Evolutionary conservation across 2,888 invertebrate genomes (phyloP).

Genomic region (Beris morrisii): DNA sequence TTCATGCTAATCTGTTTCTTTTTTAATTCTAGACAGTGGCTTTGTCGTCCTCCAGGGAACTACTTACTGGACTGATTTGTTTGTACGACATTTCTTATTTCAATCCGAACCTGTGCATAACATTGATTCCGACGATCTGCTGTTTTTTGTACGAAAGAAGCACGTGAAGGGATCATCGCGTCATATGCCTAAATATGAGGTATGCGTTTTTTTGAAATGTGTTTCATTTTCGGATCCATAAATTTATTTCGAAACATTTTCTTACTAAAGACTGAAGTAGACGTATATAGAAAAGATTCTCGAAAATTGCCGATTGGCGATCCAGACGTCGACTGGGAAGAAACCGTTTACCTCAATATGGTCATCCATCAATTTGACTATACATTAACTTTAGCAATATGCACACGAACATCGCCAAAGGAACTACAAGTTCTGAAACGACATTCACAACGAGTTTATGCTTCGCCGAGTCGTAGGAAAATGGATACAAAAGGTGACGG

Average conservation of each 20-base stretch:
- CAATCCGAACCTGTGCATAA: slow-evolving; percentile 75
- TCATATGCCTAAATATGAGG: slow-evolving; percentile 88
- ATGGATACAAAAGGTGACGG: slow-evolving; percentile 98
- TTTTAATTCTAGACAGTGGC: slow-evolving; percentile 71
- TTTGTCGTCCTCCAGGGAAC: slow-evolving; percentile 91
- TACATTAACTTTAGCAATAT: slow-evolving; percentile 94
- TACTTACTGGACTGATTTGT: slow-evolving; percentile 94
- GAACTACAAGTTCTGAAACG: slow-evolving; percentile 93
- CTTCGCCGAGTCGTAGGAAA: slow-evolving; percentile 92
- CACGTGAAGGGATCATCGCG: slow-evolving; percentile 86
- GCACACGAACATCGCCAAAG: slow-evolving; percentile 95
- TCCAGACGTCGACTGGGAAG: slow-evolving; percentile 97
- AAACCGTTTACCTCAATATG: slow-evolving; percentile 96
- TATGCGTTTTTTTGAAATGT: slow-evolving; percentile 51
- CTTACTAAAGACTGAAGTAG: slow-evolving; percentile 77
- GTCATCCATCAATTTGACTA: slow-evolving; percentile 99
- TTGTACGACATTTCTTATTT: slow-evolving; percentile 90
- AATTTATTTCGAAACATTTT: background rate
- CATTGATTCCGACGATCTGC: slow-evolving; percentile 89
- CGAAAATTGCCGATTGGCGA: slow-evolving; percentile 95
- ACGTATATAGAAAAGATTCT: slow-evolving; percentile 96
- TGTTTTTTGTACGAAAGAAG: slow-evolving; percentile 93
- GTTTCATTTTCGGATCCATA: background rate
- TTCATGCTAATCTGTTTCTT: no score
- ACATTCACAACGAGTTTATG: slow-evolving; percentile 93